Evolutionary conservation across 2,113 vertebrate species (phyloP).

Genomic region (Elaphurus davidianus): DNA sequence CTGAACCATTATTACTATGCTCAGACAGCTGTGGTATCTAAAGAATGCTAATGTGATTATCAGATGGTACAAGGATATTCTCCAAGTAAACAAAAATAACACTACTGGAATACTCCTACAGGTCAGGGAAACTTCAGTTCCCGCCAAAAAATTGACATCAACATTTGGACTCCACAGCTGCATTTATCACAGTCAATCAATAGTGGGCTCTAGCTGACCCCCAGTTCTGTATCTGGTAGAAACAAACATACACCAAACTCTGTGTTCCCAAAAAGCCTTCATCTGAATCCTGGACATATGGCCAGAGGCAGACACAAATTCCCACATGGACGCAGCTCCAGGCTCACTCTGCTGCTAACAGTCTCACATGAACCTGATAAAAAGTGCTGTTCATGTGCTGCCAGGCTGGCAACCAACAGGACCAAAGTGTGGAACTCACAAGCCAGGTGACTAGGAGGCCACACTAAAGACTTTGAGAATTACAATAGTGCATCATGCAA

Average conservation of each 20-base stretch:
- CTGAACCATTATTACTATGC: not conserved
- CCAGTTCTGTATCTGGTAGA: conserved; percentile 3
- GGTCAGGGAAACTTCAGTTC: not conserved
- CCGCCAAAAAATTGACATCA: not conserved
- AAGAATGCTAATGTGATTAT: not conserved
- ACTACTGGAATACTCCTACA: not conserved
- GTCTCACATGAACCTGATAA: not conserved
- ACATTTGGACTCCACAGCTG: not conserved
- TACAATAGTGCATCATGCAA: not conserved
- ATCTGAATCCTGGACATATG: not conserved
- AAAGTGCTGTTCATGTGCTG: not conserved
- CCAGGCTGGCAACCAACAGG: not conserved
- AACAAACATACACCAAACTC: not conserved
- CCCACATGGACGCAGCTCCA: not conserved
- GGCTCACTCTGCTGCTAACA: not conserved
- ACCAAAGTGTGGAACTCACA: not conserved
- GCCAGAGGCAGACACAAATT: conserved; percentile 8
- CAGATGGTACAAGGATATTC: not conserved
- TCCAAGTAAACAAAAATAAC: not conserved
- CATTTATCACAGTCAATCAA: conserved; percentile 30
- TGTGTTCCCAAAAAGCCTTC: conserved; percentile 31
- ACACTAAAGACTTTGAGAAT: not conserved
- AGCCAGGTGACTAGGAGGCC: not conserved
- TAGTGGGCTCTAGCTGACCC: not conserved
- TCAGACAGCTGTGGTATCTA: not conserved